Base-by-base conservation (phyloP, 2,888 invertebrate genomes). In the Cistogaster globosa region DNA sequence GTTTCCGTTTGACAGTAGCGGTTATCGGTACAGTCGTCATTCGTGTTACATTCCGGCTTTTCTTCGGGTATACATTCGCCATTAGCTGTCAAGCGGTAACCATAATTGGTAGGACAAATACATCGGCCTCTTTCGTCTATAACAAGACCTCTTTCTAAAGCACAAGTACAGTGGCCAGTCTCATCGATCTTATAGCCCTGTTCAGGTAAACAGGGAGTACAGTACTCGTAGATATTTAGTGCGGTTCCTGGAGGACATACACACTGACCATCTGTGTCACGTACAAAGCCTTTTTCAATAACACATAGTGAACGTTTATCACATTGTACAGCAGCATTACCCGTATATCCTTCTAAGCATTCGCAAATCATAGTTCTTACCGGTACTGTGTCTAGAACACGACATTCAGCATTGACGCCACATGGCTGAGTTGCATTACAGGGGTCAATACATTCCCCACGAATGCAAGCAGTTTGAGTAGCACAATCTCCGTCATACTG, bases 321-420 rank as follows among this genome's bases (percentile, higher is more conserved):
- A 90, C 98, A 98, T 90, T 96, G 95, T 12, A 96, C 94, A 11
- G 97, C 95, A 22, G 98, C 97, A 91, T 97, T 97, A 91, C 98
- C 98, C 92, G 95, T 95, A 91, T 96, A 97, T 84, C 97, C 97
- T 48, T 96, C 96, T 60, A 96, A 91, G 91, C 98, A 98, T 92
- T 97, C 96, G 90, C 98, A 98, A 85, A 97, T 95, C 96, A 98
- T 96, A 11, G 97, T 97, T 90, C 96, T 94, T 0, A 98, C 96
- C 12, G 97, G 97, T 68, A 95, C 93, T 0, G 97, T 97, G 90
- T 97, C 96, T 45, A 96, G 93, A 2, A 97, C 96, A 84, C 94
- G 95, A 90, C 97, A 97, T 81, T 95, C 94, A 0, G 97, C 96
- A 90, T 97, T 97, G 1, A 94, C 94, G 9, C 97, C 97, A 90